Base-by-base conservation (phyloP, 2,888 invertebrate species). In the Diarsia dahlii region DNA sequence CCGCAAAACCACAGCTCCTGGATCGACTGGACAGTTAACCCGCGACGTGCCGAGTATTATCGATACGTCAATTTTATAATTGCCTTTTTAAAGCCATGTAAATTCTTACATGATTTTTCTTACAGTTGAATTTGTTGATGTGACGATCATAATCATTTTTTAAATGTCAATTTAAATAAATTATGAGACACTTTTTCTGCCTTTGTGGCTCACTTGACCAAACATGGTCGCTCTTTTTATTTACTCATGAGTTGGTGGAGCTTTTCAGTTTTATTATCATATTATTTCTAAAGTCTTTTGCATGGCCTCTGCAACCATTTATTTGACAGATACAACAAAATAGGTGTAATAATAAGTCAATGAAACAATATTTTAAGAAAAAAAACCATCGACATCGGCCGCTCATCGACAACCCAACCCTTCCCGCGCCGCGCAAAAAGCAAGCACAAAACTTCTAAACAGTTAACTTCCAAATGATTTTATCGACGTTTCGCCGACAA, bases 1-100 rank as follows among this genome's bases (percentile, higher is more conserved):
- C 95, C 95, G 89, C 95, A 96, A 88, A 95, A 95, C 96, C 96
- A 93, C 96, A 96, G 95, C 95, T 96, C 90, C 95, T 95, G 95
- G 93, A 92, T 88, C 89, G 91, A 90, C 92, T 88, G 92, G 92
- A 93, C 92, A 91, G 92, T 93, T 93, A 93, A 90, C 91, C 90
- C 88, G 76, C 76, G 89, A 81, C 88, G 85, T 88, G 88, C 83
- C 60, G 80, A 83, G 82, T 89, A 90, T 90, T 92, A 93, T 91
- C 91, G 91, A 91, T 91, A 90, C 87, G 78, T 87, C 88, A 80
- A 88, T 90, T 90, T 91, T 88, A 91, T 92, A 93, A 94, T 92
- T 92, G 91, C 88, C 87, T 87, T 83, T 86, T 84, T 64, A 71
- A 74, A 70, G 4, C 20, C 50, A 68, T 68, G 46, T 75, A 76